Evolutionary conservation across 2,888 invertebrate genomes (phyloP), one percentile per base, ranked within the genome.

Genomic region (Diabrotica balteata): DNA sequence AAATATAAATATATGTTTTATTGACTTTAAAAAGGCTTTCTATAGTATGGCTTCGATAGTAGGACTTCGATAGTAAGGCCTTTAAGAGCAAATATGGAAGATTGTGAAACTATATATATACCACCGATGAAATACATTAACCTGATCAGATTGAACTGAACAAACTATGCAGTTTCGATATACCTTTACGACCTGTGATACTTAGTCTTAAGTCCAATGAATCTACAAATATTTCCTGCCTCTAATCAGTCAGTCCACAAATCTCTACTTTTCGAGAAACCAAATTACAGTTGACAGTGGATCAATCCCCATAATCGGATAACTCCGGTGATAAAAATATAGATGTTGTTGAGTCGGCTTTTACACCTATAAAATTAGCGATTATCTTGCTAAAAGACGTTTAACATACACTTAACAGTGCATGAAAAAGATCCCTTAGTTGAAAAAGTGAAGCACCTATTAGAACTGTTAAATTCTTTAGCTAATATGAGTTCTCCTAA

Each of bases 301-400:
- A 89, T 49, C 87, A 87, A 32, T 70, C 72, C 46, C 88, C 88
- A 0, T 87, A 86, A 70, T 85, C 89, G 6, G 90, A 90, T 0
- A 90, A 91, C 67, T 90, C 72, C 4, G 91, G 91, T 9, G 91
- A 91, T 68, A 91, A 91, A 78, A 89, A 90, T 66, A 91, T 91
- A 76, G 91, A 91, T 78, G 91, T 92, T 42, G 92, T 92, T 0
- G 90, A 90, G 77, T 92, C 92, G 0, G 92, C 92, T 2, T 92
- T 91, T 82, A 89, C 90, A 59, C 90, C 91, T 32, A 90, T 90
- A 62, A 85, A 87, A 72, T 88, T 89, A 0, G 88, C 88, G 68
- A 89, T 86, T 75, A 84, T 88, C 3, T 85, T 87, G 72, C 78
- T 88, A 45, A 88, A 88, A 70, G 82, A 83, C 69, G 78, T 82